Evolutionary conservation across 2,888 invertebrate genomes (phyloP), one percentile per base, ranked within the genome.

Genomic region (Archips xylosteana): DNA sequence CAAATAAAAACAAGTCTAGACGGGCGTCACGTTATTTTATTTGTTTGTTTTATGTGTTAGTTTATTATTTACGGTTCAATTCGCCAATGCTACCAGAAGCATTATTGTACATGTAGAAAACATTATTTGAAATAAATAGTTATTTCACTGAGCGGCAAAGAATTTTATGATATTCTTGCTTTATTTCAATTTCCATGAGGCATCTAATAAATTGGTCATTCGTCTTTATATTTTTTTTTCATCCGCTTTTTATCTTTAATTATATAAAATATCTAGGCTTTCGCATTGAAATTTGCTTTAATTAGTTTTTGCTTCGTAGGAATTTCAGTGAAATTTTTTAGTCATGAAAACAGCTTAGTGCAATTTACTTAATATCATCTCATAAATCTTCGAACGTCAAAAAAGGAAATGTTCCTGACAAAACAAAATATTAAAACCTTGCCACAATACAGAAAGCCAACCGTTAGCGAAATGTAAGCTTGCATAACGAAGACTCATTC

Each of bases 401-500:
- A 60, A 60, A 34, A 60, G 60, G 60, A 60, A 60, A 36, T 13
- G n/a, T 32, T 63, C 32, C 5, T 63, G 47, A 23, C 63, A 36
- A 49, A 71, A 71, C 36, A 57, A 51, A 51, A 68, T 60, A 62
- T 39, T 47, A 47, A 47, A 59, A 57, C 59, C 49, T 59, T 9
- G 42, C 49, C 66, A 63, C 62, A 64, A 64, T 42, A 73, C 59
- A 63, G 45, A 59, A 60, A 68, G 62, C 47, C 60, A 49, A 42
- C 15, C 47, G 67, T 54, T 68, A 68, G 42, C 42, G 54, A 73
- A 59, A 68, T 51, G 47, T 72, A 68, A 72, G 73, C 73, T 64
- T 51, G 63, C 69, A 73, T 73, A 74, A 74, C 74, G 69, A 47
- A 65, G 74, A 74, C 74, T 69, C 73, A 65, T 74, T 60, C 59